A percentile compares a stretch with the other conserved stretches of the same genome.
These are phyloP conservation scores for Sebastes steindachneri DNA, from an alignment of 2,797 vertebrate genomes.

Conservation along the genomic window DNA sequence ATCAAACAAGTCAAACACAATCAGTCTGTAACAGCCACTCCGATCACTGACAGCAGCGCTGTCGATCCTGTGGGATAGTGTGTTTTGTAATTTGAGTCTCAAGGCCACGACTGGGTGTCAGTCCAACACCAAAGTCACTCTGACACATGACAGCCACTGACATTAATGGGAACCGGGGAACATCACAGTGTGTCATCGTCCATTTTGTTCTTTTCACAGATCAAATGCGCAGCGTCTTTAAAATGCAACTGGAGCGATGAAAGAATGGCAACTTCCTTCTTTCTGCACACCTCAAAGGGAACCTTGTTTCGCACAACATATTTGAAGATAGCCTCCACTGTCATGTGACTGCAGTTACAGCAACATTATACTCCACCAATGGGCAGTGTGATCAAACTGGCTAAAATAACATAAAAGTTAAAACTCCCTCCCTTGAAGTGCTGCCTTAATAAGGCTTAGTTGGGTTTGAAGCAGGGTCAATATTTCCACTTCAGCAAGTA, in stretches of 20 bases:
- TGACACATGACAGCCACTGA: slow-evolving; percentile 45
- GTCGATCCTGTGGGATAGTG: slow-evolving; percentile 41
- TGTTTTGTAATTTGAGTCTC: slow-evolving; percentile 50
- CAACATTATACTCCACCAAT: neutral
- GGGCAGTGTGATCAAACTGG: neutral
- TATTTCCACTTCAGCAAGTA: too few relatives aligned
- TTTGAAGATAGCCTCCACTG: neutral
- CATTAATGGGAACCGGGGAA: slow-evolving; percentile 45
- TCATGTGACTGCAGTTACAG: neutral
- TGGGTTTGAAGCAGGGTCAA: neutral
- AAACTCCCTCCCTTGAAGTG: neutral
- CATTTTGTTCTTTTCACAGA: slow-evolving; percentile 46
- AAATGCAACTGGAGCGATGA: neutral
- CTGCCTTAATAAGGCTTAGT: neutral
- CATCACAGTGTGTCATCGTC: slow-evolving; percentile 33
- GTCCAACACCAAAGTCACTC: slow-evolving; percentile 47
- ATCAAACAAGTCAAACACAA: slow-evolving; percentile 64
- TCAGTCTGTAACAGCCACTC: slow-evolving; percentile 41
- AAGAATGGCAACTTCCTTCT: neutral
- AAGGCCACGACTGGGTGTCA: slow-evolving; percentile 45
- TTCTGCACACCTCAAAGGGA: neutral
- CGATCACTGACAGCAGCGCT: slow-evolving; percentile 37
- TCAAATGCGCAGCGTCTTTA: neutral
- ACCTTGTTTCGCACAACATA: neutral
- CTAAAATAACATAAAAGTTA: neutral